phyloP scores from a whole-genome alignment of 2,113 vertebrate species.

The Prunella himalayana region DNA sequence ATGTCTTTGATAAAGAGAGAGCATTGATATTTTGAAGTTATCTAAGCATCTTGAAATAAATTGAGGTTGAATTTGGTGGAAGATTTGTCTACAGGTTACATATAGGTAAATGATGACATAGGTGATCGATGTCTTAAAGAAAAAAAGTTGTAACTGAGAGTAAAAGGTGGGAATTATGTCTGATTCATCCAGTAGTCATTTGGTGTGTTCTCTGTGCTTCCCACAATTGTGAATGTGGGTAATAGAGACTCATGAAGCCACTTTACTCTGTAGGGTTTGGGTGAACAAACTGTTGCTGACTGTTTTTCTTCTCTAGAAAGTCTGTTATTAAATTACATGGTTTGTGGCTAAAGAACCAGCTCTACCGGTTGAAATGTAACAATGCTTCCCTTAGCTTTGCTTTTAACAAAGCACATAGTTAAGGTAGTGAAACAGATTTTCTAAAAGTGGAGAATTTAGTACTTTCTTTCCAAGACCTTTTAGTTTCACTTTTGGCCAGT shows the following conservation, averaged over 20 bases:
- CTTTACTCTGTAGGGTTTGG: background rate
- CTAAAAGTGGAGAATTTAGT: background rate
- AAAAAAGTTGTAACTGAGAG: background rate
- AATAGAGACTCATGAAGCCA: background rate
- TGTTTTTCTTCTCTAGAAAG: background rate
- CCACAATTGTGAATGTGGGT: background rate
- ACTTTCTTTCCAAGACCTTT: background rate
- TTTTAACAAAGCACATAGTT: background rate
- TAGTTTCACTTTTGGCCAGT: background rate
- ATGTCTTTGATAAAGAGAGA: background rate
- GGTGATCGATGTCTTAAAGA: background rate
- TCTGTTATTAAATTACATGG: background rate
- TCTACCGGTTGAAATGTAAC: background rate
- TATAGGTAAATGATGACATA: background rate
- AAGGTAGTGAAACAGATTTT: background rate
- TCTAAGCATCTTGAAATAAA: background rate
- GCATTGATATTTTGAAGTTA: background rate
- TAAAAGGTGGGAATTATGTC: background rate
- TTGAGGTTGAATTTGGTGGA: background rate
- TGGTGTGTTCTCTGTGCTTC: background rate
- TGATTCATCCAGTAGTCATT: background rate
- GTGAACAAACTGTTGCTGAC: background rate
- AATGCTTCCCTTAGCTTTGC: background rate
- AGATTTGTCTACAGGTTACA: background rate
- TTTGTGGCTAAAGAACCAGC: background rate